Evolutionary conservation across 2,797 vertebrate species (phyloP), one percentile per base, ranked within the genome.

Genomic region (Sebastolobus alascanus): DNA sequence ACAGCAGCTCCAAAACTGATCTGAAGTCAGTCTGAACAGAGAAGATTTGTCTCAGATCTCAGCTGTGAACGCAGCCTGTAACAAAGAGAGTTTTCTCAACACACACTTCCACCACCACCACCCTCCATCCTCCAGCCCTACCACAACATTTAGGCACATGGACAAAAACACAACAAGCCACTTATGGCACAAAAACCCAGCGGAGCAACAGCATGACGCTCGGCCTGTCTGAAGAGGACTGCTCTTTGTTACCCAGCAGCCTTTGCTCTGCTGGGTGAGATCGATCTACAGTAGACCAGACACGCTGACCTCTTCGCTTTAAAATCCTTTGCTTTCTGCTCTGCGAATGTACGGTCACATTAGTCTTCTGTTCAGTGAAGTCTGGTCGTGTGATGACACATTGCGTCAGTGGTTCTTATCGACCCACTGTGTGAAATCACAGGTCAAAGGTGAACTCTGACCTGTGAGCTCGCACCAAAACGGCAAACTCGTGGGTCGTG

Each of bases 141-240:
- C 50, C 68, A 80, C 52, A 79, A 89, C 84, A 87, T 68, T 80
- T 78, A 90, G 85, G 84, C 91, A 91, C 85, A 68, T 66, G 55
- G 58, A 90, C 83, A 81, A 75, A 85, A 72, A 63, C 58, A 77
- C 73, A 80, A 75, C 70, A 87, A 90, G 90, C 80, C 89, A 82
- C 83, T 85, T 90, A 79, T 90, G 91, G 89, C 90, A 93, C 89
- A 65, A 52, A 74, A 20, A 79, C 63, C 52, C 76, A 68, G 80
- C 68, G 1, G 73, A 77, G 75, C 79, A 83, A 74, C 84, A 84
- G 75, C 78, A 7, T 59, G 40, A 72, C 65, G 66, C 50, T 58
- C 25, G 1, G 55, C 43, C 61, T 5, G 29, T 50, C 67, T 46
- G 67, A 69, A 35, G 64, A 72, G 16, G 10, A 11, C 22, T 2